Evolutionary conservation across 2,797 vertebrate species (phyloP), one percentile per base, ranked within the genome.

Genomic region (Pangasius sanitwongsei): DNA sequence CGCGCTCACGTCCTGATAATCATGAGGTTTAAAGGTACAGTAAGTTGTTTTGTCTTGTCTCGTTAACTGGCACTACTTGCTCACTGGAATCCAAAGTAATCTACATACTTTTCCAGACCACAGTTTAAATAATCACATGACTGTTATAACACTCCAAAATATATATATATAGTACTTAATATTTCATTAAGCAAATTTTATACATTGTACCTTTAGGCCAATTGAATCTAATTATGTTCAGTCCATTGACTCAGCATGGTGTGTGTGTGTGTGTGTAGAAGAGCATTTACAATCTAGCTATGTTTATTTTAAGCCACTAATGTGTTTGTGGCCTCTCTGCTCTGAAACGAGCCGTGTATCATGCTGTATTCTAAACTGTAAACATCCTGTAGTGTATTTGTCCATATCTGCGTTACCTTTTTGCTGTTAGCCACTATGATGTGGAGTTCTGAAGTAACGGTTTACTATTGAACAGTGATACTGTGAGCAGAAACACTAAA

Each of bases 391-490:
- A 74, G 74, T 48, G 67, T 80, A 53, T 86, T 84, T 83, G 92
- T 92, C 67, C 72, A 16, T 25, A 85, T 90, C 85, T 92, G 44
- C 28, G 89, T 89, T 88, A 72, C 75, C 87, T 85, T 67, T 86
- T 72, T 77, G 69, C 82, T 93, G 92, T 88, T 67, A 78, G 48
- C 9, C 31, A 85, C 89, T 90, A 91, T 91, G 70, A 89, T 70
- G 81, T 69, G 20, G 83, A 89, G 83, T 87, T 89, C 89, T 74
- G 87, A 90, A 88, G 87, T 55, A 53, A 85, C 81, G 55, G 74
- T 91, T 93, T 92, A 91, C 89, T 92, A 89, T 83, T 90, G 90
- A 86, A 89, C 84, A 65, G 89, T 89, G 90, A 91, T 90, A 89
- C 88, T 91, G 90, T 90, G 87, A 90, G 86, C 57, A 85, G 34